Conservation (phyloP, 1,140 invertebrate genomes). For the Diorhabda carinulata region DNA sequence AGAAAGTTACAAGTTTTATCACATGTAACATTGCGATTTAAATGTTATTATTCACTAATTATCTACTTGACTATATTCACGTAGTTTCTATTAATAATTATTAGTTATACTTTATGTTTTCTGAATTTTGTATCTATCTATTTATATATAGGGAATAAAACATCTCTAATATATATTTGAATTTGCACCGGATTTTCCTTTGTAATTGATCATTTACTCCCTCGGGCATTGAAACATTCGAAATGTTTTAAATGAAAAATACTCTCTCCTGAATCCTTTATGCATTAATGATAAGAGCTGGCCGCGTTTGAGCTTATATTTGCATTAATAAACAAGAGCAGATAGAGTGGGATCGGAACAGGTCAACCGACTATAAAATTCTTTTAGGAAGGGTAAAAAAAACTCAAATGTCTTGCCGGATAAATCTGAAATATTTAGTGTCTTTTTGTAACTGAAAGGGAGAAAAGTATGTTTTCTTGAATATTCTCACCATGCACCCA, state of each 20-base stretch:
- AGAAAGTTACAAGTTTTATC: no score
- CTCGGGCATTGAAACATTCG: not conserved
- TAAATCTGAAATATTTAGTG: not conserved
- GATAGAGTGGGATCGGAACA: not conserved
- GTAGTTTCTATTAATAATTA: no score
- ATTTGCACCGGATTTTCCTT: not conserved
- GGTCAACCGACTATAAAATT: not conserved
- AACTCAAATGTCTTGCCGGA: not conserved
- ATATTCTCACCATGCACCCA: no score
- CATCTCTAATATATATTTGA: no score
- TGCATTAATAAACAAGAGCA: not conserved
- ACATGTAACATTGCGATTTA: no score
- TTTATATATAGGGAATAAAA: no score
- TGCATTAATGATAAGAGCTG: conserved; percentile 2
- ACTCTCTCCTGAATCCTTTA: not conserved
- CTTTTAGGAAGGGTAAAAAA: not conserved
- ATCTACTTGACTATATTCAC: no score
- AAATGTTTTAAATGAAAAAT: conserved; percentile 3
- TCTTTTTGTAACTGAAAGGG: no score
- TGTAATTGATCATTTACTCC: not conserved
- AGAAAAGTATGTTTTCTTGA: no score
- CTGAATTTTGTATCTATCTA: no score
- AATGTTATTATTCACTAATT: no score
- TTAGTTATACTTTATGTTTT: no score
- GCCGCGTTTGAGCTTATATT: conserved; percentile 2